Evolutionary conservation across 2,113 vertebrate species (phyloP), one percentile per base, ranked within the genome.

Genomic region (Ancistrus triradiatus): DNA sequence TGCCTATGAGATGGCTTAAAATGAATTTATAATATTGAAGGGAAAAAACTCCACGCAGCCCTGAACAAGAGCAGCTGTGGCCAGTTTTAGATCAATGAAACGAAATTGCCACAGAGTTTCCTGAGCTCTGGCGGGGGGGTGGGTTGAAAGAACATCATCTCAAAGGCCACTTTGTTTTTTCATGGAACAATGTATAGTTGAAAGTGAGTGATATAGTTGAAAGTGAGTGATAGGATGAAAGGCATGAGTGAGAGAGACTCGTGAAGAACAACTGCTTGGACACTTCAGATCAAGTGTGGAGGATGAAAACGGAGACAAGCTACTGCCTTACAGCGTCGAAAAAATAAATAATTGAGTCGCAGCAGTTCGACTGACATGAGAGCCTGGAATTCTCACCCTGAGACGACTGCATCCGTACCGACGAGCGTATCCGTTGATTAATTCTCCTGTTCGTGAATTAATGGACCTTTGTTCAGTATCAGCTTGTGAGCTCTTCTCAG

Each of bases 161-260:
- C 78, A 79, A 79, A 77, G 73, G 68, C 64, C 68, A 77, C 73
- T 74, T 79, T 79, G 77, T 79, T 77, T 72, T 75, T 75, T 69
- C 62, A 63, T 66, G 24, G 56, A 52, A 46, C 56, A 69, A 65
- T 68, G 74, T 78, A 50, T 66, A 78, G 73, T 71, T 72, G 70
- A 77, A 74, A 75, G 68, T 68, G 74, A 76, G 72, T 72, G 66
- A 76, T 78, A 50, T 66, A 78, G 73, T 71, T 72, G 70, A 77
- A 74, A 75, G 73, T 75, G 70, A 71, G 70, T 46, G 58, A 69
- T 38, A 21, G 75, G 78, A 75, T 72, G 56, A 72, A 75, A 74
- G 73, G 70, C 63, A 17, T 27, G 49, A 49, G 48, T 49, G 59
- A 63, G 66, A 64, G 58, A 74, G 59, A 68, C 58, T 74, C 46